phyloP scores from a whole-genome alignment of 2,113 vertebrate genomes.

The Atlantisia rogersi region DNA sequence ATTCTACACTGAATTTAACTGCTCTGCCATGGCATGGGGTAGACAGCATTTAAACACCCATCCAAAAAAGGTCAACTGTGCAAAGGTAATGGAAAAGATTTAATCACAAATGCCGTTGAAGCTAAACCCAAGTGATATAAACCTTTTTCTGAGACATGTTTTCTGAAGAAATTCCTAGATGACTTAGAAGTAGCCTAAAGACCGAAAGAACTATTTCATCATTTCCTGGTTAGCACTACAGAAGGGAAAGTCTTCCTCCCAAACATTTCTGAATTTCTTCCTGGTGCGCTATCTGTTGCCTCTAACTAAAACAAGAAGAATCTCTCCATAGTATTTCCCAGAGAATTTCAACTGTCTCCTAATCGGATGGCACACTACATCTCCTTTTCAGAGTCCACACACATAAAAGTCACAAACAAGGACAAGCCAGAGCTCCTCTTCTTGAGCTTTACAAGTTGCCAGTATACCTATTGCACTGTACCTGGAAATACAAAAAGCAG shows the following conservation, averaged over 20 bases:
- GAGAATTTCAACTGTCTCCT: background rate
- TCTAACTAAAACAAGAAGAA: background rate
- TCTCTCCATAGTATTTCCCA: background rate
- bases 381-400: background rate
- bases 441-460: background rate
- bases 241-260: background rate
- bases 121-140: background rate
- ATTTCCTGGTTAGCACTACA: background rate
- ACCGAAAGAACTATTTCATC: background rate
- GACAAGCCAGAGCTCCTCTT: background rate
- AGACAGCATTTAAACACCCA: background rate
- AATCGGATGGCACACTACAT: background rate
- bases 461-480: background rate
- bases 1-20: background rate
- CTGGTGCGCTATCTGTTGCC: background rate
- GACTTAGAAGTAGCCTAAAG: background rate
- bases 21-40: background rate
- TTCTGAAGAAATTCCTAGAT: background rate
- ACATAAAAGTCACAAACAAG: background rate
- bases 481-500: background rate
- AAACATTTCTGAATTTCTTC: background rate
- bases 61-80: background rate
- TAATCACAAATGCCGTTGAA: background rate
- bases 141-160: background rate
- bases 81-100: background rate